Base-by-base conservation (phyloP, 1,140 invertebrate genomes). In the Brachionus asplanchnoidis region DNA sequence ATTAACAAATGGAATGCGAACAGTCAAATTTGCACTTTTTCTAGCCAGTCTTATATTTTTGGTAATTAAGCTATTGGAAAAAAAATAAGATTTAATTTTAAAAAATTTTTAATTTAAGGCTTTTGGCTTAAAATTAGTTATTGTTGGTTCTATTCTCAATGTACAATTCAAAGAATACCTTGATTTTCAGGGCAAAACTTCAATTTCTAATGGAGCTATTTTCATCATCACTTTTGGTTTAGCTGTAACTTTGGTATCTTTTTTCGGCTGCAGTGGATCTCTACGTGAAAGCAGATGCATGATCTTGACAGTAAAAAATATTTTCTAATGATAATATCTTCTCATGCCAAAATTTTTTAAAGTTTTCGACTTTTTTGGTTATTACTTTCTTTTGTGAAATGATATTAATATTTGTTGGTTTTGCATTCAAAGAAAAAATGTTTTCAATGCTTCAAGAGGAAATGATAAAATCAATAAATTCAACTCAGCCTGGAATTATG, bases 391-490 rank as follows among this genome's bases (percentile, higher is more conserved):
- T 82, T 14, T 60, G 53, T 14, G 79, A 82, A 68, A 23, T 82
- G 20, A 40, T 65, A 12, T 40, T 82, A 23, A 68, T 82, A 60
- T 68, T 82, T 60, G 65, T 82, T 44, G 79, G 79, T 26, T 82
- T 82, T 65, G 53, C 79, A 17, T 46, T 82, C 17, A 60, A 68
- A 60, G 79, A 82, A 23, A 36, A 40, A 6, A 82, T 82, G 79
- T 82, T 65, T 68, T 42, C 32, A 23, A 65, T 82, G 53, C 40
- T 82, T 20, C 53, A 82, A 68, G 53, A 65, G 3, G 79, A 82
- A 82, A 82, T 82, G 79, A 26, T 82, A 23, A 82, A 68, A 60
- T 82, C 79, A 46, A 82, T 82, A 20, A 82, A 82, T 46, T 82
- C 79, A 44, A 82, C 79, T 26, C 32, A 82, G 17, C 79, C 79